Base-by-base conservation (phyloP, 2,888 invertebrate genomes). In the Polietes domitor region DNA sequence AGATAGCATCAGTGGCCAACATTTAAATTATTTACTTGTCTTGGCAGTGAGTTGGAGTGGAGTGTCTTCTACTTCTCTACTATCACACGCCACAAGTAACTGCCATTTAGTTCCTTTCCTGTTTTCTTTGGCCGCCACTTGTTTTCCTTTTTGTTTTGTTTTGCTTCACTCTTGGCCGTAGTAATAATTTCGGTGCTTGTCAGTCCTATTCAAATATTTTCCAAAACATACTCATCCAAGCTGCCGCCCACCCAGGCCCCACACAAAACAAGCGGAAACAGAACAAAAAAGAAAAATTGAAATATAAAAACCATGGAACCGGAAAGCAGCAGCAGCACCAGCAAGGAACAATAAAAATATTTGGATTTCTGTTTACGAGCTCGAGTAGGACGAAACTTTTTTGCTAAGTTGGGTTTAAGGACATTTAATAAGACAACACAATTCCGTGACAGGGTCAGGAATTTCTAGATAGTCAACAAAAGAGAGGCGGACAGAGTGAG, bases 21-120 rank as follows among this genome's bases (percentile, higher is more conserved):
- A 83, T 77, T 75, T 75, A 80, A 83, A 80, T 80, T 75, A 80
- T 83, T 74, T 80, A 80, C 77, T 83, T 72, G 41, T 12, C 24
- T 9, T 53, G 58, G 24, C 58, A 26, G 24, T 58, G 26, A 26
- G 26, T 58, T 26, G 26, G 58, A 24, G 21, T 24, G 12, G 5
- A 50, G n/a, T n/a, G n/a, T n/a, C n/a, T n/a, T 58, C 26, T 17
- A 58, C 58, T 58, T 26, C 12, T 58, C 21, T 26, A 47, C 21
- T 26, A 47, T 47, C 47, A 47, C 50, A 50, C 58, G 58, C 58
- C 58, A 58, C 53, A 53, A 53, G 24, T 53, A 21, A 21, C 53
- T 21, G 58, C 58, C 26, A 58, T 24, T 10, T 26, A 58, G 58
- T 53, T 7, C 3, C 50, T n/a, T 50, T 50, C 19, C 7, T 21